Base-by-base conservation (phyloP, 2,888 invertebrate species). In the Buathra laborator region DNA sequence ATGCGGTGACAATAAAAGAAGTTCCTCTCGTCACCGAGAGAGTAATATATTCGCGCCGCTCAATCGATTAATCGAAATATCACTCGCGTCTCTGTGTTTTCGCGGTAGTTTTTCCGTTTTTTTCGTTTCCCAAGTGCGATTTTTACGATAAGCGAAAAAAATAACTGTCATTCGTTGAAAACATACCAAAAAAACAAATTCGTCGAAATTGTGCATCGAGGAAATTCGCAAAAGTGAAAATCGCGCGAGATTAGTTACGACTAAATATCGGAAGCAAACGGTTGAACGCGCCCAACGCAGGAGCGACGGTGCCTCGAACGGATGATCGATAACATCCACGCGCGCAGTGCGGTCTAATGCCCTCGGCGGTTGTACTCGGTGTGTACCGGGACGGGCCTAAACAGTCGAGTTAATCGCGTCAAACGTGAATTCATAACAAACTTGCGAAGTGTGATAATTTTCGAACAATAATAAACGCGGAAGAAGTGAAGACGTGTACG, bases 21-120 rank as follows among this genome's bases (percentile, higher is more conserved):
- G 77, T 74, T 66, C 10, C 64, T 83, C 79, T 83, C 79, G 43
- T 43, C 10, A 32, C 51, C 70, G 83, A 80, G 79, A 76, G 75
- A 78, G 62, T 19, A 74, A 37, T 5, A 24, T n/a, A 56, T 24
- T 24, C 56, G 56, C 56, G 19, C 10, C 56, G 56, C 19, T 56
- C 56, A 10, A 56, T 24, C 24, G 19, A 37, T 32, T 29, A 14
- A 29, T 32, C 62, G 32, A 29, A 62, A 32, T 14, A 62, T 32
- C 24, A 14, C 29, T 32, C 14, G 7, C 53, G n/a, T 12, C 10
- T 24, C 19, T 4, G 56, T 12, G 24, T 37, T 62, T 44, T 56
- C 62, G 62, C 5, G 14, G 29, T 32, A 32, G 29, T 68, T 70
- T 78, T 46, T 24, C 24, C 37, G 14, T 10, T 7, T 59, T 59